Evolutionary conservation across 2,888 invertebrate species (phyloP).

Genomic region (Selenia dentaria): DNA sequence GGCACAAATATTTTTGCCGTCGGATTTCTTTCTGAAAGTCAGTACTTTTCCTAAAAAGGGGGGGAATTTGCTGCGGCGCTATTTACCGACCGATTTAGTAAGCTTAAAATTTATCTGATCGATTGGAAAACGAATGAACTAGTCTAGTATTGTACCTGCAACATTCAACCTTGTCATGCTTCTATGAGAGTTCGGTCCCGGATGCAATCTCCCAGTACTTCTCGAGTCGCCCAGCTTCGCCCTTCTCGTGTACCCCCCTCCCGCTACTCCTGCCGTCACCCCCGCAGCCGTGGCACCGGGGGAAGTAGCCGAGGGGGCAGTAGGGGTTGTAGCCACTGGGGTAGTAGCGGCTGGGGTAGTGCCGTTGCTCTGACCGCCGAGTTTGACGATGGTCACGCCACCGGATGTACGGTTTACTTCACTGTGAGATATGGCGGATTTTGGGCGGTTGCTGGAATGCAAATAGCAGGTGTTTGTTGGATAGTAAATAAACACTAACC

Average conservation of each 20-base stretch:
- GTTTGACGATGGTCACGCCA: constrained; percentile 92
- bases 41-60: too few relatives aligned
- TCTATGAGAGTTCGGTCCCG: constrained; percentile 89
- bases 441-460: constrained; percentile 57
- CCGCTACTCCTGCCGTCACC: constrained; percentile 28
- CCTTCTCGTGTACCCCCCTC: constrained; percentile 80
- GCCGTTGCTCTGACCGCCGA: constrained; percentile 72
- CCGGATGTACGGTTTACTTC: constrained; percentile 89
- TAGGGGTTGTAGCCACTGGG: constrained; percentile 25
- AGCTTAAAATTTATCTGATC: too few relatives aligned
- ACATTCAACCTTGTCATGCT: constrained; percentile 92
- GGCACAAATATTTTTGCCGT: too few relatives aligned
- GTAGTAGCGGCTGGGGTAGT: constrained; percentile 53
- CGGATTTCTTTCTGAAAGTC: too few relatives aligned
- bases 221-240: constrained; percentile 90
- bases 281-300: constrained; percentile 25
- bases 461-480: neutral
- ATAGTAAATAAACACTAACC: too few relatives aligned
- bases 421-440: constrained; percentile 64
- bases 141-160: too few relatives aligned
- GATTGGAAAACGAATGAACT: too few relatives aligned
- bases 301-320: constrained; percentile 26
- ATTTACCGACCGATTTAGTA: too few relatives aligned
- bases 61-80: too few relatives aligned
- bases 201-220: constrained; percentile 89